A percentile compares a stretch with the other conserved stretches of the same genome.
These are phyloP conservation scores for Psilopsiagon aurifrons DNA, from an alignment of 2,113 vertebrate species.

Conservation along the genomic window DNA sequence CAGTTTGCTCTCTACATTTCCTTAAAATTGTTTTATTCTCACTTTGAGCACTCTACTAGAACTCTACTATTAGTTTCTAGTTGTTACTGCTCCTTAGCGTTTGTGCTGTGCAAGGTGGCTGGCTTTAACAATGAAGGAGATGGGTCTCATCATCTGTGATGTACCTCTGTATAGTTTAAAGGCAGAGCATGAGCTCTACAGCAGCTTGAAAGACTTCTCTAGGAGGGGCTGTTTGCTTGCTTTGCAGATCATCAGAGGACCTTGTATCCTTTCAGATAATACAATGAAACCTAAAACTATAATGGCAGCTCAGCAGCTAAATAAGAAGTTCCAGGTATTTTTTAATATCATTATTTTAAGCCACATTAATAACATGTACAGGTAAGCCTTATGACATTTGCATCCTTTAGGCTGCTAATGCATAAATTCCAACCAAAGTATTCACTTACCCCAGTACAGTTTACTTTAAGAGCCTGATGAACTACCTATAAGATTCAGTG, in stretches of 20 bases:
- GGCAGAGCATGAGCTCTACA: neutral
- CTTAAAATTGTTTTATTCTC: neutral
- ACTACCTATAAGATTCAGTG: neutral
- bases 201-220: neutral
- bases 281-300: neutral
- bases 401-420: neutral
- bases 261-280: neutral
- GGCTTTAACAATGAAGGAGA: neutral
- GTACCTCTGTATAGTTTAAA: neutral
- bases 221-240: neutral
- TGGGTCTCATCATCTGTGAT: neutral
- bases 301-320: neutral
- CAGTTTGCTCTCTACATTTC: neutral
- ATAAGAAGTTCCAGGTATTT: neutral
- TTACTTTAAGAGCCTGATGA: neutral
- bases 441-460: neutral
- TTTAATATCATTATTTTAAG: neutral
- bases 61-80: neutral
- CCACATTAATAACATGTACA: neutral
- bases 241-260: neutral
- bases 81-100: neutral
- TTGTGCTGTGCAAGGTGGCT: neutral
- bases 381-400: neutral
- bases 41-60: neutral
- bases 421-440: neutral